Percentiles rank a stretch among this genome's conserved stretches.
Evolutionary conservation across 2,797 vertebrate species (phyloP).

Genomic region (Erpetoichthys calabaricus): DNA sequence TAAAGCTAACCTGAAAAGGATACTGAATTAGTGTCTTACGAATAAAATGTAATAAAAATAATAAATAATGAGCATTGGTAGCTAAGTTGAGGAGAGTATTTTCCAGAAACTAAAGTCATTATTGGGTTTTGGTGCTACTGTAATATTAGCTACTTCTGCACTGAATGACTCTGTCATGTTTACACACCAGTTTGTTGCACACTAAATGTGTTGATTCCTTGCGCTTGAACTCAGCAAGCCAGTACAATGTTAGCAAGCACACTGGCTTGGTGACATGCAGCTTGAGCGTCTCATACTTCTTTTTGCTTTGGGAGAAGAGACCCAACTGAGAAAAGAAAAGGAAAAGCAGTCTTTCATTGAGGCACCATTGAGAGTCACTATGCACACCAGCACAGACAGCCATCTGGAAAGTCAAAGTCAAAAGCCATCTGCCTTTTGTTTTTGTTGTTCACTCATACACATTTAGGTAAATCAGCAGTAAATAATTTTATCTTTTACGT

Average conservation of each 20-base stretch:
- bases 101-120: too few species aligned
- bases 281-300: neutral
- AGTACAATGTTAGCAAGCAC: neutral
- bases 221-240: constrained; percentile 2
- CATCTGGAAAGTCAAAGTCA: constrained; percentile 71
- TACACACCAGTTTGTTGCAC: neutral
- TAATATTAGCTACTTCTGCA: too few species aligned
- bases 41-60: too few species aligned
- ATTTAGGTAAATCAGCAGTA: too few species aligned
- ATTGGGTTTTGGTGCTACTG: too few species aligned
- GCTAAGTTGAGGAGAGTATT: too few species aligned
- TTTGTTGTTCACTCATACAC: too few species aligned
- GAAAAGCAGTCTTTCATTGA: constrained; percentile 63
- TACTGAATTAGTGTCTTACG: too few species aligned
- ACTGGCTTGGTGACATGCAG: neutral
- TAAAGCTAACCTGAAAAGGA: too few species aligned
- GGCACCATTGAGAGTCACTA: constrained; percentile 57
- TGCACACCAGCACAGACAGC: constrained; percentile 58
- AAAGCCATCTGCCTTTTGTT: constrained; percentile 49
- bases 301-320: neutral
- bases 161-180: too few species aligned
- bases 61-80: too few species aligned
- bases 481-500: too few species aligned
- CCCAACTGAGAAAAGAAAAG: constrained; percentile 25
- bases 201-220: neutral